Evolutionary conservation across 2,888 invertebrate genomes (phyloP).

Genomic region (Limnephilus lunatus): DNA sequence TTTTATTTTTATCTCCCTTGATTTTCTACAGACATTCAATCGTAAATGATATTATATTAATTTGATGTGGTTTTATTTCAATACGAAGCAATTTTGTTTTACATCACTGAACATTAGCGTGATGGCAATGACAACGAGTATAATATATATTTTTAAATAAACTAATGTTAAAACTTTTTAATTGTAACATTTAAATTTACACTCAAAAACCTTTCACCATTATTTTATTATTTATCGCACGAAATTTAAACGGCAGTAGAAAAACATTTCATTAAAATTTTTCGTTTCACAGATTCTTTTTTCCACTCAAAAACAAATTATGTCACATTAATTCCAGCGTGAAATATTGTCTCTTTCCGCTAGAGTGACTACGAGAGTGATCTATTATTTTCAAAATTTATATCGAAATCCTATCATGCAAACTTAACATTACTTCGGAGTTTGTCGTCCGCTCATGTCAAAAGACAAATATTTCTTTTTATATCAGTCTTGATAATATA

Average conservation of each 20-base stretch:
- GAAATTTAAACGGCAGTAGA: neutral
- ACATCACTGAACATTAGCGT: neutral
- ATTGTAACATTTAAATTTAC: neutral
- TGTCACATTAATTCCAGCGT: neutral
- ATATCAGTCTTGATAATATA: constrained; percentile 30
- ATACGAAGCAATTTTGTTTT: neutral
- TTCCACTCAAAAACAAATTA: neutral
- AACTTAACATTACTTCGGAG: neutral
- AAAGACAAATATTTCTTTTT: constrained; percentile 12
- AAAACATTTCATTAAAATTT: neutral
- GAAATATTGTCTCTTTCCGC: neutral
- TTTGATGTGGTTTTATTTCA: neutral
- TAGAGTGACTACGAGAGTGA: neutral
- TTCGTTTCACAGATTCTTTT: neutral
- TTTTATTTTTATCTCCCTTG: neutral
- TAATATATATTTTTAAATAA: neutral
- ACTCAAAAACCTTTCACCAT: neutral
- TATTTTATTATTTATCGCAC: neutral
- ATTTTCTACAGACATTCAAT: neutral
- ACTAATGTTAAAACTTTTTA: neutral
- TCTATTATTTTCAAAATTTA: constrained; percentile 5
- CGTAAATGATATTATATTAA: neutral
- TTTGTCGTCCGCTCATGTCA: neutral
- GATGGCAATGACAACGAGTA: neutral
- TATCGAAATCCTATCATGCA: neutral